Base-by-base conservation (phyloP, 2,113 vertebrate genomes). In the Alethe castanea region DNA sequence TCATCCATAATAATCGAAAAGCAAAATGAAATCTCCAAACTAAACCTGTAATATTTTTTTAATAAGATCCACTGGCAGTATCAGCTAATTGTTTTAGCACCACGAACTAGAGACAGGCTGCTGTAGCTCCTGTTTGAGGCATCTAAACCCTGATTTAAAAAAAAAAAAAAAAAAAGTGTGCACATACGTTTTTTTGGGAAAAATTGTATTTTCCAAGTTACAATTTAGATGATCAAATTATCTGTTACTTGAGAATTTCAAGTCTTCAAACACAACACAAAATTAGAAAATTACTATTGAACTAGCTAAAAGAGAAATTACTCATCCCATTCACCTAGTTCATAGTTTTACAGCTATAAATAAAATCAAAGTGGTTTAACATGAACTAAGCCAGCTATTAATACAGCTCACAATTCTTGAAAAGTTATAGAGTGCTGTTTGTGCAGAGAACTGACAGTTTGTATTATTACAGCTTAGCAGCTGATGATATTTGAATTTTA, bases 121-220 rank as follows among this genome's bases (percentile, higher is more conserved):
- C 16, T 57, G 35, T n/a, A 74, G 42, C 10, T 42, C 52, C 52
- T 66, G 60, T 25, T 50, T 76, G 25, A 50, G 12, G 16, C 35
- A 57, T 76, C 35, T 42, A 74, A 85, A 20, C 13, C 14, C 19
- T 42, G 42, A 29, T n/a, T 0, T 20, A 40, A 50, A 7, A 36
- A 48, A 38, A 57, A 8, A 44, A 8, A 44, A 48, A 38, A 59
- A 8, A 47, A 23, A 12, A 3, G 5, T 19, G 19, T 14, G 25
- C 19, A 67, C 8, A 57, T 44, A 53, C 2, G 15, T 44, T 38
- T 84, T 84, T 72, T 16, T 0, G 0, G 31, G 28, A 3, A 23
- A 81, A 91, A 64, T 6, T 9, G 5, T 67, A 31, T 12, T 1
- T 83, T 91, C 31, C 26, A 31, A 4, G 23, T 52, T 67, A 50